Base-by-base conservation (phyloP, 2,888 invertebrate genomes). In the Latrodectus elegans region DNA sequence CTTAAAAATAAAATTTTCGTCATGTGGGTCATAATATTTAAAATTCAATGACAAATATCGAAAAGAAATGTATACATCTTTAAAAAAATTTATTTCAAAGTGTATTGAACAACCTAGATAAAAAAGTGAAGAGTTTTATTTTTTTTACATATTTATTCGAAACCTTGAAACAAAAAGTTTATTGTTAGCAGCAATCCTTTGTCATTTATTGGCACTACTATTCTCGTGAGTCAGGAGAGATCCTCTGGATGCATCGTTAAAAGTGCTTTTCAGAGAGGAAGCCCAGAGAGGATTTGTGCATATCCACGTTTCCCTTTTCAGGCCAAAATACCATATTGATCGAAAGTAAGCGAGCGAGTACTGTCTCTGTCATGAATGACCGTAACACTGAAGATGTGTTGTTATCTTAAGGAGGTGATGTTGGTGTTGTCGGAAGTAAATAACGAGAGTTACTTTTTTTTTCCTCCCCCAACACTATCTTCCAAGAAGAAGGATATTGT, bases 281-380 rank as follows among this genome's bases (percentile, higher is more conserved):
- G 60, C 60, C 12, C 14, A n/a, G 60, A 15, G 60, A 60, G 60
- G 60, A 60, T 60, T 60, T 60, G 60, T 15, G 60, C n/a, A 60
- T 60, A 60, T 60, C 60, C 60, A 15, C 60, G 60, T 60, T 60
- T n/a, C n/a, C n/a, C 12, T 12, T 60, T 60, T n/a, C 12, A 60
- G 60, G n/a, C 60, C 60, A 60, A 60, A 60, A 60, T 60, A n/a
- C 60, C n/a, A 60, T 60, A 60, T 60, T 60, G 68, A 68, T 68
- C 74, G 22, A 12, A 51, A 49, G 38, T 14, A 72, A 55, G n/a
- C 51, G n/a, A 76, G 65, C 64, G 12, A 38, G 64, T 51, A 51
- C 72, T 80, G 73, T 72, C 80, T 70, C 55, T 80, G 81, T 81
- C 81, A 53, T 53, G 73, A 81, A 67, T 84, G 84, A 84, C 78